A percentile compares a stretch with the other conserved stretches of the same genome.
Evolutionary conservation across 2,888 invertebrate genomes (phyloP).

Genomic region (Halocaridina rubra): DNA sequence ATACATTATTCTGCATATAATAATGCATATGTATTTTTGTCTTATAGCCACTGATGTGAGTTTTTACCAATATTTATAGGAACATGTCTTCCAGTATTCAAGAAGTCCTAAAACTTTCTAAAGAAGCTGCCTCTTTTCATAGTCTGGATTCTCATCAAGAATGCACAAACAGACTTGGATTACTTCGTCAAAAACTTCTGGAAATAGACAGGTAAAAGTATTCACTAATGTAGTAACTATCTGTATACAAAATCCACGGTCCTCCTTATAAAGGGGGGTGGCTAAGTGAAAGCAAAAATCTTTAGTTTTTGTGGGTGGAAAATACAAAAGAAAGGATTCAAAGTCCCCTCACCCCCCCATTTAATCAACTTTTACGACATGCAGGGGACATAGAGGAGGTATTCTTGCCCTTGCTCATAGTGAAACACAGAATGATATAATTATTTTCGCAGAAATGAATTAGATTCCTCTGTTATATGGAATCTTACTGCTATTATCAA

Average conservation of each 20-base stretch:
- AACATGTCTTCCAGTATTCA: background rate
- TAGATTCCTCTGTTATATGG: conserved; percentile 2
- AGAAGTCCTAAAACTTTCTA: background rate
- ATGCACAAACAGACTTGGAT: background rate
- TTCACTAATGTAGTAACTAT: background rate
- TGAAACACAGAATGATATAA: background rate
- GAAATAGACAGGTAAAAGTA: background rate
- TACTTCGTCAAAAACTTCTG: background rate
- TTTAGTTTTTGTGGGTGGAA: too few species aligned
- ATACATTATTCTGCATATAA: too few species aligned
- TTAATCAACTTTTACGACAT: too few species aligned
- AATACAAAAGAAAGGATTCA: too few species aligned
- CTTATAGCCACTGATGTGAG: too few species aligned
- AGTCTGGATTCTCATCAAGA: background rate
- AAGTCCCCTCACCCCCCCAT: too few species aligned
- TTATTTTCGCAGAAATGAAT: background rate
- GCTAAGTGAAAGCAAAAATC: too few species aligned
- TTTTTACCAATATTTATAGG: too few species aligned
- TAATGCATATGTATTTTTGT: too few species aligned
- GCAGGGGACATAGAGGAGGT: background rate
- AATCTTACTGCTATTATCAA: conserved; percentile 15
- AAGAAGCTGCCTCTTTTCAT: background rate
- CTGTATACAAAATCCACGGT: background rate
- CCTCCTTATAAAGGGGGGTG: too few species aligned
- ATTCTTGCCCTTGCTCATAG: background rate